Percentiles rank a stretch among this genome's conserved stretches.
Evolutionary conservation across 2,888 invertebrate genomes (phyloP).

Genomic region (Clivina fossor): DNA sequence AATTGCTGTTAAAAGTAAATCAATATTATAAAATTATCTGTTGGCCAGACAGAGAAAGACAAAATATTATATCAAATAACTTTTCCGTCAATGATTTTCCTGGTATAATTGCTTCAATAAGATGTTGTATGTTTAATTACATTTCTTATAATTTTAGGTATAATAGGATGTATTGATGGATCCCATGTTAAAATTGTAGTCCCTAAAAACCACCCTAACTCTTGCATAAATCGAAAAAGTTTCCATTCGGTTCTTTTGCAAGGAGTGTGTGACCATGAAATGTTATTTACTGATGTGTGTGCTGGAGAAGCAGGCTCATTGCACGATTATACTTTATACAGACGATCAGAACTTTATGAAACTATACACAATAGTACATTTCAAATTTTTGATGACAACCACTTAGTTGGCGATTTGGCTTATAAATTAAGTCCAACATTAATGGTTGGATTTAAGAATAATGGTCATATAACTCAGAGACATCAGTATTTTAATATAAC

Average conservation of each 20-base stretch:
- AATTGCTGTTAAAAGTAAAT: conserved; percentile 12
- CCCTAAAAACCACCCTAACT: conserved; percentile 15
- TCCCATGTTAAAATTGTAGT: conserved; percentile 22
- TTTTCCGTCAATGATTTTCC: conserved; percentile 1
- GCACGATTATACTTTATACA: conserved; percentile 36
- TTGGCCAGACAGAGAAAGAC: conserved; percentile 5
- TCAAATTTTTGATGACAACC: conserved; percentile 22
- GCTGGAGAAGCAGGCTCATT: conserved; percentile 38
- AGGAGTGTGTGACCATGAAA: conserved; percentile 37
- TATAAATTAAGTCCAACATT: conserved; percentile 17
- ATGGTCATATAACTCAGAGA: conserved; percentile 10
- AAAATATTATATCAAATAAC: neutral
- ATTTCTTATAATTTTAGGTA: conserved; percentile 8
- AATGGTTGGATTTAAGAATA: conserved; percentile 27
- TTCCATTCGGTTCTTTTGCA: conserved; percentile 28
- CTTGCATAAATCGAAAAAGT: conserved; percentile 24
- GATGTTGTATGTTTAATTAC: neutral
- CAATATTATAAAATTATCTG: conserved; percentile 4
- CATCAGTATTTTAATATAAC: conserved; percentile 19
- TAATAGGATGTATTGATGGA: conserved; percentile 26
- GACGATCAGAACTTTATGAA: conserved; percentile 36
- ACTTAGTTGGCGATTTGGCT: conserved; percentile 30
- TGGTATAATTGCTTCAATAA: neutral
- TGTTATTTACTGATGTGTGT: conserved; percentile 38
- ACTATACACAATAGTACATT: conserved; percentile 29